Conservation (phyloP, 2,888 invertebrate genomes). For the Venusia cambrica region DNA sequence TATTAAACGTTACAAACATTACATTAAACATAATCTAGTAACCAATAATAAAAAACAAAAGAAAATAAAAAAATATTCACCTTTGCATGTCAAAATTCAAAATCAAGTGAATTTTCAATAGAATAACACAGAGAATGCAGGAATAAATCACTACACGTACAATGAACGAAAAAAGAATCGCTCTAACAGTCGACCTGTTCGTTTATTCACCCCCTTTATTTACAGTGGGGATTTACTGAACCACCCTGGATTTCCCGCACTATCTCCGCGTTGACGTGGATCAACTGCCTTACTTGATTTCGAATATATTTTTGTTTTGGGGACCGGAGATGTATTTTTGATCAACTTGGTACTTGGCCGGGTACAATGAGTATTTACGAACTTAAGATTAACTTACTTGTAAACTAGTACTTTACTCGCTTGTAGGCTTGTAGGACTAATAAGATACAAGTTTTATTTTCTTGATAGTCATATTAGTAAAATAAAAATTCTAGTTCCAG, state of each 20-base stretch:
- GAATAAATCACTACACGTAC: conserved; percentile 51
- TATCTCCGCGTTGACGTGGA: conserved; percentile 38
- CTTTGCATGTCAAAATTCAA: background rate
- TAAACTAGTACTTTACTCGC: too few relatives aligned
- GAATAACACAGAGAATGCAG: conserved; percentile 37
- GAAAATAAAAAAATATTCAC: too few relatives aligned
- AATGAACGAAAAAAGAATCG: conserved; percentile 56
- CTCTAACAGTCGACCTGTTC: conserved; percentile 42
- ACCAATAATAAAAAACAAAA: too few relatives aligned
- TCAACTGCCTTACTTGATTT: conserved; percentile 32
- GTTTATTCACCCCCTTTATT: conserved; percentile 67
- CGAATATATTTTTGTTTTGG: conserved; percentile 23
- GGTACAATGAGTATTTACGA: too few relatives aligned
- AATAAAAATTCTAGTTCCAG: too few relatives aligned
- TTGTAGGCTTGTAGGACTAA: too few relatives aligned
- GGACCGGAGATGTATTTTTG: conserved; percentile 10
- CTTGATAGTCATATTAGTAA: too few relatives aligned
- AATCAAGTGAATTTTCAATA: conserved; percentile 2
- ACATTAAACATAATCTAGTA: too few relatives aligned
- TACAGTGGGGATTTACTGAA: conserved; percentile 48
- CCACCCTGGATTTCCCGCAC: conserved; percentile 55
- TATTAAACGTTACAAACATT: too few relatives aligned
- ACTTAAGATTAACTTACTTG: too few relatives aligned
- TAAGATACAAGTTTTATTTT: too few relatives aligned
- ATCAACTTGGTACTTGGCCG: background rate